phyloP scores from a whole-genome alignment of 2,888 invertebrate species.

The Halictus quadricinctus region DNA sequence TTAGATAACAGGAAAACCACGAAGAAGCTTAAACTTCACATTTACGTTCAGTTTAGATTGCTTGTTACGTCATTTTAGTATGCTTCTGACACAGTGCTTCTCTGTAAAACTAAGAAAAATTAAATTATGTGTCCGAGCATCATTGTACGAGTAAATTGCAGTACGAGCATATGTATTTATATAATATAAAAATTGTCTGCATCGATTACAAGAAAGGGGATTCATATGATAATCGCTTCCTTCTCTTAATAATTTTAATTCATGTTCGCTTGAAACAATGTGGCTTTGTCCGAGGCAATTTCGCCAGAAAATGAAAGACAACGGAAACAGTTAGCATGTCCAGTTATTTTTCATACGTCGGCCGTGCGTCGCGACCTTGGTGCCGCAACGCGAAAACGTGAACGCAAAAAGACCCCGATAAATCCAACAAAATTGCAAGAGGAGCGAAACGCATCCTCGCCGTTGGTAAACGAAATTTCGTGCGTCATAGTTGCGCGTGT shows the following conservation, averaged over 20 bases:
- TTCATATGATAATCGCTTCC: too few relatives aligned
- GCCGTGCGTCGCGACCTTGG: conserved; percentile 17
- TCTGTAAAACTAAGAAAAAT: not conserved
- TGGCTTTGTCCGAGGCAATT: not conserved
- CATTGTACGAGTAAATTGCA: too few relatives aligned
- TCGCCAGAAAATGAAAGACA: not conserved
- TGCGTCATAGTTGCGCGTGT: conserved; percentile 45
- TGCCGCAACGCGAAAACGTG: not conserved
- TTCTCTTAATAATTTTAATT: too few relatives aligned
- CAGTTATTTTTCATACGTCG: not conserved
- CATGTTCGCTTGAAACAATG: not conserved
- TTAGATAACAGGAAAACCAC: not conserved
- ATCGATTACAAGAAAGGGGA: too few relatives aligned
- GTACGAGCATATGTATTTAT: too few relatives aligned
- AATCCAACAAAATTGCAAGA: conserved; percentile 32
- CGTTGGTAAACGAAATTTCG: conserved; percentile 36
- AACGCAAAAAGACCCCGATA: conserved; percentile 25
- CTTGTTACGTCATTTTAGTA: not conserved
- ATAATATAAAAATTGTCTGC: too few relatives aligned
- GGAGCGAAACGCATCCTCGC: conserved; percentile 19
- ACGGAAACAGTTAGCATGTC: not conserved
- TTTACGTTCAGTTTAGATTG: not conserved
- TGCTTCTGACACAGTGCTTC: not conserved
- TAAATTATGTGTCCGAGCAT: not conserved
- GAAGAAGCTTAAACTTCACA: too few relatives aligned